Evolutionary conservation across 92 coral and sea anemone genomes (phyloP), one percentile per base, ranked within the genome.

Genomic region (Palythoa heliodiscus): DNA sequence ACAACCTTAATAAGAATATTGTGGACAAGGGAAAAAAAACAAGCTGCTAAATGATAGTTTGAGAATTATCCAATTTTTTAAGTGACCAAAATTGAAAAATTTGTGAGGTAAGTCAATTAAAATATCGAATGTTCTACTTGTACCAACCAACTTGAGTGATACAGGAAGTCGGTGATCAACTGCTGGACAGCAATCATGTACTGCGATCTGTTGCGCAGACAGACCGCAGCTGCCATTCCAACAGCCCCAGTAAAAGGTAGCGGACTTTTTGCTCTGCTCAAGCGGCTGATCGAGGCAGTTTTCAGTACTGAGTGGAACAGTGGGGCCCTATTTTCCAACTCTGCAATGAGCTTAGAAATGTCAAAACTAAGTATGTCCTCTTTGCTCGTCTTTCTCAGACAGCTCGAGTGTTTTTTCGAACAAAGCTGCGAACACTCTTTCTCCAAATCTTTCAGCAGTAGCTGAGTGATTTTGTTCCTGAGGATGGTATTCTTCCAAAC

Each of bases 161-260:
- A 91, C 38, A 89, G 61, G 75, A 88, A 93, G 15, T 76, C 82
- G 68, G 92, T 91, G 4, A 89, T 72, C 43, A 91, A 71, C 13
- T 91, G 85, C 72, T 93, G 93, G 40, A 91, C 90, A 38, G 91
- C 94, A 89, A 86, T 91, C 97, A 91, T 84, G 69, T 63, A 66
- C n/a, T 64, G 78, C 50, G 90, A 93, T 71, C 93, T 58, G 82
- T 89, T 78, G 35, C 87, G 43, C 1, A 91, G 77, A 87, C 93
- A 90, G 24, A 93, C 85, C 5, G 91, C 93, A 78, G 96, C 93
- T 48, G 96, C 94, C 97, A 93, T 93, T 60, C 88, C 97, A 84
- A 93, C 86, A 22, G 94, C 94, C n/a, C 88, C 91, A 85, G 64
- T 71, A 43, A 80, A 52, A 29, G 70, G 50, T 52, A 19, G 71